Base-by-base conservation (phyloP, 2,797 vertebrate species). In the Lepus townsendii region DNA sequence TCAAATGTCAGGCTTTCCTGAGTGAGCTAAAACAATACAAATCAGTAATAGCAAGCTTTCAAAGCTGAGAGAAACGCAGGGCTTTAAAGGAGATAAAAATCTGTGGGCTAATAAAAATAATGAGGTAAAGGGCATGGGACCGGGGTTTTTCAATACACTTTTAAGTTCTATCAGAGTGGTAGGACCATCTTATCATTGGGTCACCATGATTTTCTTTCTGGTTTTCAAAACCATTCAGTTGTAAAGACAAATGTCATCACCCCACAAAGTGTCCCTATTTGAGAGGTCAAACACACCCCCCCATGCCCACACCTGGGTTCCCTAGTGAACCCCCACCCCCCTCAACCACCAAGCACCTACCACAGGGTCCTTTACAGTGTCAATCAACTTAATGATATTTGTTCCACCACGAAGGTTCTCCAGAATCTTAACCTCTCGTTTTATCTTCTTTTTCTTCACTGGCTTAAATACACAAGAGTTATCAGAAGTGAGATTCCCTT, bases 381-480 rank as follows among this genome's bases (percentile, higher is more conserved):
- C 99, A 65, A 99, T 99, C 98, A 99, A 99, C 38, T 99, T 99
- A 98, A 99, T 99, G 98, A 99, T 99, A 99, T 99, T 99, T 98
- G 99, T 99, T 98, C 99, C 99, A 87, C 99, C 99, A 38, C 99
- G 99, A 76, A 99, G 97, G 96, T 99, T 99, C 98, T 99, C 99
- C 98, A 99, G 98, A 97, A 99, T 99, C 98, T 99, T 99, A 97
- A 99, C 99, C 98, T 99, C 99, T 3, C 99, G 99, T 98, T 99
- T 99, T 98, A 99, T 99, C 98, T 99, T 99, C 99, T 99, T 99
- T 99, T 99, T 99, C 98, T 99, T 99, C 97, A 99, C 99, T 95
- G 99, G 99, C 99, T 99, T 98, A 97, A 98, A 97, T 98, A 98
- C 97, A 98, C 92, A 98, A 98, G 96, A 98, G 96, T 97, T 98